A percentile compares a stretch with the other conserved stretches of the same genome.
Evolutionary conservation across 1,140 invertebrate species (phyloP).

Genomic region (Neuroterus valhalla): DNA sequence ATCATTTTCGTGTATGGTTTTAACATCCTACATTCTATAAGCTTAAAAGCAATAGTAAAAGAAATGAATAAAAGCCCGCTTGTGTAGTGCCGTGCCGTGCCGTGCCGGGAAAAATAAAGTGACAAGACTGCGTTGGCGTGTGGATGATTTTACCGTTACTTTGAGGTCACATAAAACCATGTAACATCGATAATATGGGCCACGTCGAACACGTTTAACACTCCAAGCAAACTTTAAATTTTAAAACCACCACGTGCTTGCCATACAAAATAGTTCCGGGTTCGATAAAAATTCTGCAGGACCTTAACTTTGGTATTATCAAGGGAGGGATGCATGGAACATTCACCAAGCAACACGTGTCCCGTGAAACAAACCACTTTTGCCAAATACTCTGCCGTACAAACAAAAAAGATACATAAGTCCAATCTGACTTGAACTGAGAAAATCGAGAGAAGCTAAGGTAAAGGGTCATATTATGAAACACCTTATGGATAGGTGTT

Average conservation of each 20-base stretch:
- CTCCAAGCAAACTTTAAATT: not conserved
- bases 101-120: not conserved
- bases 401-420: too few relatives aligned
- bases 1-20: too few relatives aligned
- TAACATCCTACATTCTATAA: too few relatives aligned
- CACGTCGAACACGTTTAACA: not conserved
- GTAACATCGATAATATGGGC: constrained; percentile 12
- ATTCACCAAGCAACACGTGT: constrained; percentile 21
- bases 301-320: constrained; percentile 17
- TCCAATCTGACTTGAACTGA: too few relatives aligned
- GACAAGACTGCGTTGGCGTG: not conserved
- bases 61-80: too few relatives aligned
- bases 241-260: constrained; percentile 2
- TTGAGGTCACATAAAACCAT: constrained; percentile 1
- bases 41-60: too few relatives aligned
- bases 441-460: too few relatives aligned
- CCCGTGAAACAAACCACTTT: not conserved
- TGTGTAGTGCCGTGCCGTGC: too few relatives aligned
- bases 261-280: constrained; percentile 24
- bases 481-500: too few relatives aligned
- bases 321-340: constrained; percentile 3
- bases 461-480: too few relatives aligned
- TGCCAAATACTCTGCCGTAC: too few relatives aligned
- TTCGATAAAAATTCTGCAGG: constrained; percentile 4
- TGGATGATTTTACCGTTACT: constrained; percentile 1